These are phyloP conservation scores for Ornithorhynchus anatinus DNA, from an alignment of 2,113 vertebrate species.

Conservation along the genomic window DNA sequence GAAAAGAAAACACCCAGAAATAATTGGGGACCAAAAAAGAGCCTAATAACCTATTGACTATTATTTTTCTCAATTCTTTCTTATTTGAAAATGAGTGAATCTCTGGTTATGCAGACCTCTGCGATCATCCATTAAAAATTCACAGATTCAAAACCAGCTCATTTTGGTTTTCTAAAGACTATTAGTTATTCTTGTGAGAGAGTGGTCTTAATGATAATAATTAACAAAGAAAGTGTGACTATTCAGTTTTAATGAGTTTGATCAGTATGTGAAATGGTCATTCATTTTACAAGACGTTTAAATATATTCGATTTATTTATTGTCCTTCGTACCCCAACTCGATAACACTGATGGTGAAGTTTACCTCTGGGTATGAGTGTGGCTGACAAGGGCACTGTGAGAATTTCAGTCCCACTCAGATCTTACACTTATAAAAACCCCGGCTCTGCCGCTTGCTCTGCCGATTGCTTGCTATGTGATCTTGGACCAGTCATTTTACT, in stretches of 20 bases:
- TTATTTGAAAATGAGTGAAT: conserved; percentile 30
- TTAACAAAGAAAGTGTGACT: conserved; percentile 16
- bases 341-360: no score
- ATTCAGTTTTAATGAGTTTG: not conserved
- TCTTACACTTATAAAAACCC: no score
- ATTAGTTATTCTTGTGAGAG: not conserved
- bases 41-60: conserved; percentile 17
- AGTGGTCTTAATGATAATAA: conserved; percentile 2
- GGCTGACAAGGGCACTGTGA: no score
- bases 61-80: not conserved
- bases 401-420: no score
- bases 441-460: no score
- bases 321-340: no score
- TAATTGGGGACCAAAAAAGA: conserved; percentile 30
- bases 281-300: not conserved
- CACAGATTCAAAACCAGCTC: not conserved
- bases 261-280: not conserved
- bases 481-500: no score
- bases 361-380: no score
- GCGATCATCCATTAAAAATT: conserved; percentile 16
- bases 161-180: conserved; percentile 19
- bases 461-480: no score
- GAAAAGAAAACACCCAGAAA: conserved; percentile 22
- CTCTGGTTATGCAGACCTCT: conserved; percentile 22
- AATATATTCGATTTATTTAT: no score